These are phyloP conservation scores for Mactra quadrangularis DNA, from an alignment of 1,140 invertebrate genomes.

Conservation along the genomic window DNA sequence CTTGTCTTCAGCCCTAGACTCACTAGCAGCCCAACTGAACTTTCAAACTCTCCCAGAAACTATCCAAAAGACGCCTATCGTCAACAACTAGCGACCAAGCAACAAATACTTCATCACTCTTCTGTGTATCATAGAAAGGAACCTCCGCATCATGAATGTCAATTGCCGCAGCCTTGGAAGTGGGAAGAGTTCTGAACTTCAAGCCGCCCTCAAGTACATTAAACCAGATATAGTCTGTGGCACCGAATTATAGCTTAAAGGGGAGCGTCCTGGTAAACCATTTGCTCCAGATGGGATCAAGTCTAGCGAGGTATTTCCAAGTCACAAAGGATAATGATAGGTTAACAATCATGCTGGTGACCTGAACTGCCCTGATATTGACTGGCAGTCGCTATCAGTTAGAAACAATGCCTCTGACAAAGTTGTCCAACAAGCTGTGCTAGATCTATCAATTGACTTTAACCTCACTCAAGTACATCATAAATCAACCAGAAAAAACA, in stretches of 20 bases:
- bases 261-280: constrained; percentile 37
- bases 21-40: constrained; percentile 14
- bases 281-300: constrained; percentile 9
- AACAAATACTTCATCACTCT: background rate
- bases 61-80: background rate
- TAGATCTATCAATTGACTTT: constrained; percentile 24
- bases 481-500: constrained; percentile 44
- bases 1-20: constrained; percentile 1
- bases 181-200: constrained; percentile 29
- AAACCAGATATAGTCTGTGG: constrained; percentile 50
- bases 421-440: constrained; percentile 41
- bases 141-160: constrained; percentile 23
- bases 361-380: constrained; percentile 54
- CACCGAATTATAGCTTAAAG: constrained; percentile 48
- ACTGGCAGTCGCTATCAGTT: constrained; percentile 16
- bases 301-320: constrained; percentile 53
- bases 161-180: constrained; percentile 19
- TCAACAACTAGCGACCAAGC: background rate
- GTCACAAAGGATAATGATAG: no score
- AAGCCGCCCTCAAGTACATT: constrained; percentile 29
- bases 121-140: constrained; percentile 8
- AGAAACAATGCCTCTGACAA: constrained; percentile 22
- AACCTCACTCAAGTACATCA: constrained; percentile 54
- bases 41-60: background rate
- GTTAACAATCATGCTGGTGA: no score